A percentile compares a stretch with the other conserved stretches of the same genome.
Conservation (phyloP, 2,888 invertebrate species). For the Cerceris rybyensis region DNA sequence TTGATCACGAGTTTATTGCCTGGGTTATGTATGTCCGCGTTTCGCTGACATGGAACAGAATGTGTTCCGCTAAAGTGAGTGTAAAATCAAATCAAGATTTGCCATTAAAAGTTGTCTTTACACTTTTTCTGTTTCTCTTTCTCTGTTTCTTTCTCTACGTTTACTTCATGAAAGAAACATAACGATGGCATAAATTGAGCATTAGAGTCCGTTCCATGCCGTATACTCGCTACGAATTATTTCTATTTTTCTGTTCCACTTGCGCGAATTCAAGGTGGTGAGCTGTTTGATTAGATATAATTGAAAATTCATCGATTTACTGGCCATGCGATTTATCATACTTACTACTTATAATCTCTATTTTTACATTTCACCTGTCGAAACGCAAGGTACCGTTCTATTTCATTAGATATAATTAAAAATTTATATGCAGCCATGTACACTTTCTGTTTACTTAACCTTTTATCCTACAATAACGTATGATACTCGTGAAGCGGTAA, state of each 20-base stretch:
- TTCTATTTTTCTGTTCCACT: neutral
- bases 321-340: neutral
- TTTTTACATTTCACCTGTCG: no score
- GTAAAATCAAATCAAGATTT: constrained; percentile 9
- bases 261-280: neutral
- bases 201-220: neutral
- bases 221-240: neutral
- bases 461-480: no score
- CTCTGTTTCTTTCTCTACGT: no score
- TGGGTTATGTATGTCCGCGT: constrained; percentile 3
- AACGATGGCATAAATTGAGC: neutral
- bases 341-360: neutral
- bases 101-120: neutral
- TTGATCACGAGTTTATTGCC: constrained; percentile 22
- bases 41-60: neutral
- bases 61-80: constrained; percentile 22
- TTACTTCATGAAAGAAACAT: neutral
- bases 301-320: neutral
- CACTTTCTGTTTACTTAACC: no score
- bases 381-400: no score
- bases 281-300: neutral
- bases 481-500: no score
- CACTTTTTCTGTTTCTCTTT: neutral
- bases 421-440: no score
- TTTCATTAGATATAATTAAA: no score